Evolutionary conservation across 2,113 vertebrate genomes (phyloP), one percentile per base, ranked within the genome.

Genomic region (Gobius niger): DNA sequence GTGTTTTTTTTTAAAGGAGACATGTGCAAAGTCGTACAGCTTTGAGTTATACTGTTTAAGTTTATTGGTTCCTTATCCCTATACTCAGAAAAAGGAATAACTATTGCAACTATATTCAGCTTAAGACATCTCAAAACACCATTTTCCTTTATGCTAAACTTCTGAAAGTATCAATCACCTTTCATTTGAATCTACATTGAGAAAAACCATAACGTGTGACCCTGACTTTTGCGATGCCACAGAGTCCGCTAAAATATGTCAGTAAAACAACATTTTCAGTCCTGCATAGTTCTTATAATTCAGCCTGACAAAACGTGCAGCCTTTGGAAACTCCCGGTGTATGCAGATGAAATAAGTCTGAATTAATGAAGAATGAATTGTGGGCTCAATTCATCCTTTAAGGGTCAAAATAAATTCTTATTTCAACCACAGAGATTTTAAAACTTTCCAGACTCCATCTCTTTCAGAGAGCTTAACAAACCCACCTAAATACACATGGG

Each of bases 321-420:
- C 41, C 34, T 52, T 34, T 15, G 13, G 3, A 63, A 64, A 16
- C 50, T 41, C 12, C 60, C n/a, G 65, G 49, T 14, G 18, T 34
- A 0, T 65, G 19, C 50, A 42, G 46, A 11, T 46, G 12, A 49
- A 24, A 44, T 70, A 9, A 46, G 34, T 13, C 10, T 12, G 10
- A 15, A 14, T 44, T 44, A n/a, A n/a, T n/a, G n/a, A n/a, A 60
- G 19, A 73, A 62, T 60, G 24, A 14, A 42, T 60, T n/a, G 40
- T 60, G 56, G 34, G 13, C 12, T 42, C 14, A 42, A 60, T 7
- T 41, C 57, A 60, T 60, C 57, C 15, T 13, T 60, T 13, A n/a
- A 8, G 5, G 57, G 57, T 41, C 57, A 60, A 41, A 60, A 60
- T 60, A n/a, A 15, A 60, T 60, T 60, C 34, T 41, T n/a, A 60